Evolutionary conservation across 2,888 invertebrate genomes (phyloP).

Genomic region (Odontocolon sp.): DNA sequence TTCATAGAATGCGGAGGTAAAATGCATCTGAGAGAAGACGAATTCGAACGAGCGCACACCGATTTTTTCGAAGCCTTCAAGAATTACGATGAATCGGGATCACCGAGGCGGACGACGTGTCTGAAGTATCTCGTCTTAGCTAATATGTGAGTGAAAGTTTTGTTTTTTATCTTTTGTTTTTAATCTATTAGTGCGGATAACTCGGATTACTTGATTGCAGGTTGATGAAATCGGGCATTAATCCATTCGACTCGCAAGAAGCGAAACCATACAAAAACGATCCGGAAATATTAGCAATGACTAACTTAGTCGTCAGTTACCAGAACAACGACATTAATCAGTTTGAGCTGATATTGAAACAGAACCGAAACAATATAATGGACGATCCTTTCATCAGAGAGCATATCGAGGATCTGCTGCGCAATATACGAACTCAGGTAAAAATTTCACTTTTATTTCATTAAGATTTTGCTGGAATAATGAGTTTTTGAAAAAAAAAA

Average conservation of each 20-base stretch:
- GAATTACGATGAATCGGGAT: conserved; percentile 99
- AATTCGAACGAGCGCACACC: conserved; percentile 99
- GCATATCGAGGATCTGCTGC: conserved; percentile 97
- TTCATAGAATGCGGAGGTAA: conserved; percentile 97
- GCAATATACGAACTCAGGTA: conserved; percentile 93
- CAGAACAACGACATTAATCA: conserved; percentile 99
- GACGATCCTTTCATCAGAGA: conserved; percentile 99
- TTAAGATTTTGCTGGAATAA: background rate
- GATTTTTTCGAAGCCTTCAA: conserved; percentile 99
- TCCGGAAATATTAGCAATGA: conserved; percentile 99
- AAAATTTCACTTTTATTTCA: conserved; percentile 22
- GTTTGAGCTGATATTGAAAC: conserved; percentile 97
- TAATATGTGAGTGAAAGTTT: conserved; percentile 89
- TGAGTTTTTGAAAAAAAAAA: conserved; percentile 20
- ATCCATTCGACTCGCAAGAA: conserved; percentile 99
- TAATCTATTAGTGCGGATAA: conserved; percentile 8
- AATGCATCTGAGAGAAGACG: conserved; percentile 99
- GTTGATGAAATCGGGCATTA: conserved; percentile 99
- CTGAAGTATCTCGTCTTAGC: conserved; percentile 98
- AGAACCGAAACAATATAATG: conserved; percentile 98
- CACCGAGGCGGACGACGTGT: conserved; percentile 97
- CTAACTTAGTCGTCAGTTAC: conserved; percentile 97
- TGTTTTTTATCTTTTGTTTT: background rate
- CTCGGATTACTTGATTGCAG: conserved; percentile 80
- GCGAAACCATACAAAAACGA: conserved; percentile 99